These are phyloP conservation scores for Lysandra bellargus DNA, from an alignment of 2,888 invertebrate genomes.

Conservation along the genomic window DNA sequence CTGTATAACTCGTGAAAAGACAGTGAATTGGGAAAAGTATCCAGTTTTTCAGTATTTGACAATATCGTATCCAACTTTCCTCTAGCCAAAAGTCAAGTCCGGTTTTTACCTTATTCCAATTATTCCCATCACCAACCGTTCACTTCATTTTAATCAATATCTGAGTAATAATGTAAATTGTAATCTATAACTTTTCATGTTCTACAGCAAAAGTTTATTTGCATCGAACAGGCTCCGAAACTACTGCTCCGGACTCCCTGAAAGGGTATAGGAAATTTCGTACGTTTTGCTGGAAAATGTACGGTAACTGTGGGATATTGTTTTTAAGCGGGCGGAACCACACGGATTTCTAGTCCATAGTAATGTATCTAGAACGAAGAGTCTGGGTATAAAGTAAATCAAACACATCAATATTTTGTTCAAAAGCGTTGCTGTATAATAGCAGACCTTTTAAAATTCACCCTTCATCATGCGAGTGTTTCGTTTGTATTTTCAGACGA, in stretches of 20 bases:
- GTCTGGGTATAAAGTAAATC: not conserved
- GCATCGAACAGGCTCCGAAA: not conserved
- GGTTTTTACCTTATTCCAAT: too few species aligned
- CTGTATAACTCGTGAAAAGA: not conserved
- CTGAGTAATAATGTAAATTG: not conserved
- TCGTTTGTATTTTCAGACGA: not conserved
- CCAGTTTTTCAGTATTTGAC: too few species aligned
- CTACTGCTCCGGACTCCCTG: too few species aligned
- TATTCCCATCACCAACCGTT: not conserved
- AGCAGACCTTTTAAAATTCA: not conserved
- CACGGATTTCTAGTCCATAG: too few species aligned
- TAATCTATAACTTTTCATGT: not conserved
- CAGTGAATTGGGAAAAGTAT: too few species aligned
- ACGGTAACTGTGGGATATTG: not conserved
- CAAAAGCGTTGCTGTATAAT: not conserved
- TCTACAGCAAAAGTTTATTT: too few species aligned
- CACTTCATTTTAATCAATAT: not conserved
- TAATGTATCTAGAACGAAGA: too few species aligned
- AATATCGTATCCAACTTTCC: too few species aligned
- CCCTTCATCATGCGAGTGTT: not conserved
- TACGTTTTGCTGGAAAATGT: not conserved
- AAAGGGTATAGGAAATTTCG: too few species aligned
- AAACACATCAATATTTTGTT: not conserved
- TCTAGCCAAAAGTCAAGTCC: too few species aligned
- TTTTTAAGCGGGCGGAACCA: not conserved